Conservation (phyloP, 1,140 invertebrate genomes). For the Periplaneta americana region DNA sequence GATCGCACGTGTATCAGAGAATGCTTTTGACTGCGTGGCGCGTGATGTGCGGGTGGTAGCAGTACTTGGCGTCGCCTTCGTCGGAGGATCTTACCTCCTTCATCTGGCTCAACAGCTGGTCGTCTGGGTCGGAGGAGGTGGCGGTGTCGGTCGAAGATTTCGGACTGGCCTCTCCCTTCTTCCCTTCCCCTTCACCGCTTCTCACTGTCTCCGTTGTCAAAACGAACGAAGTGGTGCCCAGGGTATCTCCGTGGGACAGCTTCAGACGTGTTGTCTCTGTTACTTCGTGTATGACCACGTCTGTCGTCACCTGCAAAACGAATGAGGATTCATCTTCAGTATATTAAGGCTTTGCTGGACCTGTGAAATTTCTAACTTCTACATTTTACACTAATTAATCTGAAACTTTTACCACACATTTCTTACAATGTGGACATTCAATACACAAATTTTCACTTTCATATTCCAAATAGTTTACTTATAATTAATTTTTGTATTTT, state of each 20-base stretch:
- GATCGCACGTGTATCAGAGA: neutral
- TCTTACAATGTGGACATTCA: no score
- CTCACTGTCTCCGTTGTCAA: conserved; percentile 41
- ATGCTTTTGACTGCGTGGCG: conserved; percentile 13
- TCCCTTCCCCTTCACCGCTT: conserved; percentile 33
- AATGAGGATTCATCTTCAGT: no score
- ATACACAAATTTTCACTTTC: no score
- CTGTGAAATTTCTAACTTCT: no score
- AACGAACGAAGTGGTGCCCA: conserved; percentile 46
- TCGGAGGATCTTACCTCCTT: conserved; percentile 36
- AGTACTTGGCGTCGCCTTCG: neutral
- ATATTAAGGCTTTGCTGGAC: no score
- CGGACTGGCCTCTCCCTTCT: neutral
- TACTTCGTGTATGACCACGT: conserved; percentile 41
- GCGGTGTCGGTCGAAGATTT: neutral
- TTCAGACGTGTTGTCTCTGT: conserved; percentile 49
- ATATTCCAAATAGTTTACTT: no score
- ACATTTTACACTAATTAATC: no score
- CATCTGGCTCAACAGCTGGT: conserved; percentile 33
- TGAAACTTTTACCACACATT: no score
- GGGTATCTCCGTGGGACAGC: conserved; percentile 44
- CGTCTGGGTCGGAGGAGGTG: conserved; percentile 7
- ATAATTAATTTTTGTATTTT: no score
- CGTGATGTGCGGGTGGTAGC: conserved; percentile 13
- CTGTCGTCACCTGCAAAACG: conserved; percentile 8